Evolutionary conservation across 2,888 invertebrate genomes (phyloP).

Genomic region (Clunio marinus): DNA sequence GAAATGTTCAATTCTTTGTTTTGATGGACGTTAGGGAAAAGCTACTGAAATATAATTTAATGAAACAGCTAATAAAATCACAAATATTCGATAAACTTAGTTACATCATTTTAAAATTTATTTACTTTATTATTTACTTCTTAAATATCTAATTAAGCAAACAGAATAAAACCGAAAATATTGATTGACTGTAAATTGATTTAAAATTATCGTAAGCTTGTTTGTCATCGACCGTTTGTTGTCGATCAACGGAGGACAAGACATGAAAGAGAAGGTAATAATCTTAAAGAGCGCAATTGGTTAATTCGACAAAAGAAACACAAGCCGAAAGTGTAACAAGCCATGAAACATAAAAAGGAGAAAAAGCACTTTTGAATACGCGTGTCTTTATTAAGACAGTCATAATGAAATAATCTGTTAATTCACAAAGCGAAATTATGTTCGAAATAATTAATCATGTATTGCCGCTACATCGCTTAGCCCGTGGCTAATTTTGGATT

Average conservation of each 20-base stretch:
- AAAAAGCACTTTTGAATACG: too few relatives aligned
- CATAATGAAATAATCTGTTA: constrained; percentile 15
- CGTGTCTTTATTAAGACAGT: background rate
- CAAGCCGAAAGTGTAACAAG: background rate
- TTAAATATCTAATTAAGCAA: constrained; percentile 4
- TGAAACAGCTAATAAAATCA: too few relatives aligned
- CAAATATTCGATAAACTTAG: too few relatives aligned
- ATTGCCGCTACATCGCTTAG: background rate
- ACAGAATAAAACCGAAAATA: background rate
- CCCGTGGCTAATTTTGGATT: constrained; percentile 14
- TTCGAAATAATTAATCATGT: constrained; percentile 18
- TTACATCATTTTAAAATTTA: too few relatives aligned
- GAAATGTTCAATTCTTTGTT: too few relatives aligned
- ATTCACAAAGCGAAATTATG: constrained; percentile 20
- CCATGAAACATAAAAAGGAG: background rate
- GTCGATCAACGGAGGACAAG: constrained; percentile 1
- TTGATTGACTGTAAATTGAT: constrained; percentile 6
- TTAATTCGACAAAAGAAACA: constrained; percentile 10
- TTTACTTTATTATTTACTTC: too few relatives aligned
- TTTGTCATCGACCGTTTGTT: constrained; percentile 8
- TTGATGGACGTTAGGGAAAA: too few relatives aligned
- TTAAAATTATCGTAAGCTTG: background rate
- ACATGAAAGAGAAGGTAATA: constrained; percentile 1
- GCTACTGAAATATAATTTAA: too few relatives aligned
- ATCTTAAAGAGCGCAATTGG: constrained; percentile 1